Conservation (phyloP, 2,113 vertebrate species). For the Corythornis madagascariensis region DNA sequence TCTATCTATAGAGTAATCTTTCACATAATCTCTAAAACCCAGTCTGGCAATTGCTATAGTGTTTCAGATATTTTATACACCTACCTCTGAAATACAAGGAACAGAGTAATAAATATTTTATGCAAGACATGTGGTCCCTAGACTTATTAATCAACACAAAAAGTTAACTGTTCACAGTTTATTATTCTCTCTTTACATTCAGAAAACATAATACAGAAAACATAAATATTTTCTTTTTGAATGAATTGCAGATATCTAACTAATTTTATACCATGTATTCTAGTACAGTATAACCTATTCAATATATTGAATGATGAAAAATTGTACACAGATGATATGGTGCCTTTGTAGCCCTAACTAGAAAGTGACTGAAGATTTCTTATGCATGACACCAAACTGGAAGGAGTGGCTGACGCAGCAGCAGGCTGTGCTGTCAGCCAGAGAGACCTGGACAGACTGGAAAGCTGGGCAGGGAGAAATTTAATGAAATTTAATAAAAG, state of each 20-base stretch:
- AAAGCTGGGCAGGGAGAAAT: too few species aligned
- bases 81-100: constrained; percentile 15
- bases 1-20: neutral
- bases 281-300: neutral
- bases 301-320: neutral
- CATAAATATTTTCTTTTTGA: neutral
- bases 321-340: neutral
- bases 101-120: constrained; percentile 4
- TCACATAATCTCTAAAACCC: neutral
- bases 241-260: neutral
- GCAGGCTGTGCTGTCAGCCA: too few species aligned
- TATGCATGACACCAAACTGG: neutral
- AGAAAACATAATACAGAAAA: neutral
- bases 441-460: too few species aligned
- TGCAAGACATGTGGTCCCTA: neutral
- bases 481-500: too few species aligned
- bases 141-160: constrained; percentile 7
- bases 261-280: neutral
- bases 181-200: neutral
- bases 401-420: too few species aligned
- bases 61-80: constrained; percentile 31
- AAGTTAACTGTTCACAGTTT: neutral
- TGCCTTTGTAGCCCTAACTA: neutral
- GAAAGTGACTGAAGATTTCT: neutral
- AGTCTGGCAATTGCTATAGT: constrained; percentile 12